Evolutionary conservation across 2,113 vertebrate genomes (phyloP).

Genomic region (Daphoenositta chrysoptera): DNA sequence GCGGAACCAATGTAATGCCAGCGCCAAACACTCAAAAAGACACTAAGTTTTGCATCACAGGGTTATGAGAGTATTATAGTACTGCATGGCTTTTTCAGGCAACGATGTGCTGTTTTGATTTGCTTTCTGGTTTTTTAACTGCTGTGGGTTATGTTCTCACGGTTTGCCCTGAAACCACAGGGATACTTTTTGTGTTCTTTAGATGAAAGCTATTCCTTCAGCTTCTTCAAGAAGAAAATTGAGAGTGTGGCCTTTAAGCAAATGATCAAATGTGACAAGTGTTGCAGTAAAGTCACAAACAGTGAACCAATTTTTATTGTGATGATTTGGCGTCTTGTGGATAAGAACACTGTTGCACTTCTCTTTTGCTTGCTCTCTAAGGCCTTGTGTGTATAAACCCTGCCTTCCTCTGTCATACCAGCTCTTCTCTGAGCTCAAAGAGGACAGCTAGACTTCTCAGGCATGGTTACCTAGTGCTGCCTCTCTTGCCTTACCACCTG

Average conservation of each 20-base stretch:
- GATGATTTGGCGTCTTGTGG: not conserved
- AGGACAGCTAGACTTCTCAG: not conserved
- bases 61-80: not conserved
- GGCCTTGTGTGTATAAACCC: not conserved
- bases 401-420: not conserved
- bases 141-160: conserved; percentile 31
- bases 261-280: not conserved
- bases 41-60: not conserved
- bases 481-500: not conserved
- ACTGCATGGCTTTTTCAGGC: not conserved
- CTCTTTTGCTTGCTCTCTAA: not conserved
- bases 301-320: not conserved
- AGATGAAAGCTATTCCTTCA: not conserved
- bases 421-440: not conserved
- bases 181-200: conserved; percentile 3
- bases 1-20: not conserved
- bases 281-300: conserved; percentile 5
- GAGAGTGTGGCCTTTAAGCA: not conserved
- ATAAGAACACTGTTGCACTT: not conserved
- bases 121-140: not conserved
- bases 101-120: not conserved
- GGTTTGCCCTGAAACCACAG: conserved; percentile 6
- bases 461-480: not conserved
- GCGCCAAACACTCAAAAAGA: not conserved
- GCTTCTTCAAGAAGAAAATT: not conserved